Conservation (phyloP, 2,797 vertebrate genomes). For the Hyperoplus immaculatus region DNA sequence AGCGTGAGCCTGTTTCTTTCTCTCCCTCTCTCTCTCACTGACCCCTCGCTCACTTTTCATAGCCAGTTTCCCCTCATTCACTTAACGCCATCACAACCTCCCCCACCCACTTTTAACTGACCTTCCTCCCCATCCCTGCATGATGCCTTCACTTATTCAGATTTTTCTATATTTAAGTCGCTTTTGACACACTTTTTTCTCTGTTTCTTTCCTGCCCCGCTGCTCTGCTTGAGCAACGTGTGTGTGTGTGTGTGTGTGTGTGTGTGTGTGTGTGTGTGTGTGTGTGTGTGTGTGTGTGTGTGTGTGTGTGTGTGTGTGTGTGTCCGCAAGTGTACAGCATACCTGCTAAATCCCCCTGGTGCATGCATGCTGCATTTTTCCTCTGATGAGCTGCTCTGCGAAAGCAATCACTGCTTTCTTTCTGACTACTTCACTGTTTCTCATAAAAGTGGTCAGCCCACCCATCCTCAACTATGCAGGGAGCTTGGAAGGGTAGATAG, state of each 20-base stretch:
- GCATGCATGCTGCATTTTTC: conserved; percentile 41
- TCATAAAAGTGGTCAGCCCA: conserved; percentile 61
- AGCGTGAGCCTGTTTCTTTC: conserved; percentile 52
- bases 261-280: too few species aligned
- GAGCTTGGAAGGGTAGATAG: conserved; percentile 40
- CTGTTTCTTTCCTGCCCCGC: neutral
- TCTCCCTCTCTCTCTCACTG: conserved; percentile 44
- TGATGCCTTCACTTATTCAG: conserved; percentile 14
- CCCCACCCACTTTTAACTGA: conserved; percentile 1
- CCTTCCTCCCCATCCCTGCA: conserved; percentile 14
- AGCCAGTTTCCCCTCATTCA: conserved; percentile 52
- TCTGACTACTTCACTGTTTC: conserved; percentile 57
- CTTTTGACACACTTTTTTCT: conserved; percentile 24
- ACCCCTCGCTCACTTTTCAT: conserved; percentile 46
- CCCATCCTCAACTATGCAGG: conserved; percentile 67
- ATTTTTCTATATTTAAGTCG: conserved; percentile 22
- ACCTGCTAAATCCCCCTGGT: conserved; percentile 48
- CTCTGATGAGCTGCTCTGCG: conserved; percentile 60
- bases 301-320: conserved; percentile 1
- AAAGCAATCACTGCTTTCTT: conserved; percentile 67
- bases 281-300: too few species aligned
- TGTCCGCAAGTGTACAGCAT: conserved; percentile 39
- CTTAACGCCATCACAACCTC: conserved; percentile 4
- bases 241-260: conserved; percentile 5
- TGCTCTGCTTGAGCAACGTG: conserved; percentile 34